Base-by-base conservation (phyloP, 1,140 invertebrate genomes). In the Phocides pigmalion region DNA sequence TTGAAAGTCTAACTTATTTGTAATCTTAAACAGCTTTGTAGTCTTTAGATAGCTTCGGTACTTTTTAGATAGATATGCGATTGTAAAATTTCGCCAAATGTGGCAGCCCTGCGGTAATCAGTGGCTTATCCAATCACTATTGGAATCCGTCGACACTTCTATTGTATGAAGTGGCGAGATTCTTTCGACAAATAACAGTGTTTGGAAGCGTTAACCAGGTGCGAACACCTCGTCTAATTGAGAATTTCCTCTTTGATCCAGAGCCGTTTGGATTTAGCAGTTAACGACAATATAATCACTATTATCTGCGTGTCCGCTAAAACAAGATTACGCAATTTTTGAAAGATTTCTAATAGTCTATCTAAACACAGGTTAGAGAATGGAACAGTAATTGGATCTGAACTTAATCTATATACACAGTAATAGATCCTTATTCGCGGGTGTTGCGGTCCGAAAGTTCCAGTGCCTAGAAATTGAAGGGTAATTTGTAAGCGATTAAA, bases 181-280 rank as follows among this genome's bases (percentile, higher is more conserved):
- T 77, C 72, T 69, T 74, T 71, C 69, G 67, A 72, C 75, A 71
- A 71, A 74, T 78, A 78, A 77, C 68, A 71, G 68, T 67, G 68
- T 68, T 68, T 39, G 39, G 22, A 56, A 15, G 39, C 64, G 66
- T 64, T 71, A 66, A 70, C 68, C 44, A 28, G 39, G 41, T 66
- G 61, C 66, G 63, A 64, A 67, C 63, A 63, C 58, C 65, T 66
- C 62, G 39, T 56, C 62, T 59, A 51, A 58, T 44, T 22, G 39
- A 12, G 39, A 17, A 58, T 58, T 46, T 58, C 22, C 54, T 58
- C 6, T 17, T 39, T 1, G 8, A 22, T 42, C 25, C 14, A 42
- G 19, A 54, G 35, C 51, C n/a, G 32, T 53, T 17, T 16, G 9
- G 3, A 56, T 16, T 44, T 8, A 58, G 14, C 54, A 15, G 15